phyloP scores from a whole-genome alignment of 2,113 vertebrate species.

The Fulica atra region DNA sequence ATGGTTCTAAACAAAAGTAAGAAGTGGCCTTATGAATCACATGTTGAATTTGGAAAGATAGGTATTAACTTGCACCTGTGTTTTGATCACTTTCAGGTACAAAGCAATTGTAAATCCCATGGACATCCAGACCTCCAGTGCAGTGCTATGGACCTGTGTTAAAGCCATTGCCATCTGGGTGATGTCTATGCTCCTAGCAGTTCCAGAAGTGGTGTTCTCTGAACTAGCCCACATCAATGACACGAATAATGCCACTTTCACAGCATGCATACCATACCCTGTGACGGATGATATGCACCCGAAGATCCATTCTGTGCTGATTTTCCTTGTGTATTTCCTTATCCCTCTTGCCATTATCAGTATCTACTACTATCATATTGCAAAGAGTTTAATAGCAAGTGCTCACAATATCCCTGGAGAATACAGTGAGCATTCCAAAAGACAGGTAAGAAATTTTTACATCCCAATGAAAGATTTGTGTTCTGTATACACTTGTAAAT shows the following conservation, averaged over 20 bases:
- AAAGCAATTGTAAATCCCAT: slow-evolving; percentile 96
- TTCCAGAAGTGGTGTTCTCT: slow-evolving; percentile 92
- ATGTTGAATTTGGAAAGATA: not conserved
- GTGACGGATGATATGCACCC: slow-evolving; percentile 88
- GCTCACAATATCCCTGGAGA: slow-evolving; percentile 94
- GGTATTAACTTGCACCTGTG: not conserved
- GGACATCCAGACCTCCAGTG: slow-evolving; percentile 91
- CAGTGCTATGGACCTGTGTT: slow-evolving; percentile 87
- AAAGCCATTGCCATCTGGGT: slow-evolving; percentile 90
- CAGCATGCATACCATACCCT: slow-evolving; percentile 91
- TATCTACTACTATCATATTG: slow-evolving; percentile 93
- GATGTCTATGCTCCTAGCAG: slow-evolving; percentile 85
- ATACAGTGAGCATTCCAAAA: slow-evolving; percentile 89
- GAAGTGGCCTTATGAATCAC: not conserved
- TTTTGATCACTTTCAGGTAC: slow-evolving; percentile 80
- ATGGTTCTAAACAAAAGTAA: not conserved
- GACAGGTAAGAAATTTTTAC: slow-evolving; percentile 82
- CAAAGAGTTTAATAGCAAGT: slow-evolving; percentile 89
- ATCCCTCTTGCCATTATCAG: slow-evolving; percentile 90
- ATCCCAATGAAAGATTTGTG: not conserved
- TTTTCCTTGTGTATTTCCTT: slow-evolving; percentile 94
- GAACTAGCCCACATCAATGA: slow-evolving; percentile 82
- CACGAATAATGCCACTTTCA: slow-evolving; percentile 83
- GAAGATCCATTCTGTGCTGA: slow-evolving; percentile 91
- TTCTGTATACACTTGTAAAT: not conserved